Percentiles rank a stretch among this genome's conserved stretches.
Conservation (phyloP, 2,113 vertebrate species). For the Rhea americana region DNA sequence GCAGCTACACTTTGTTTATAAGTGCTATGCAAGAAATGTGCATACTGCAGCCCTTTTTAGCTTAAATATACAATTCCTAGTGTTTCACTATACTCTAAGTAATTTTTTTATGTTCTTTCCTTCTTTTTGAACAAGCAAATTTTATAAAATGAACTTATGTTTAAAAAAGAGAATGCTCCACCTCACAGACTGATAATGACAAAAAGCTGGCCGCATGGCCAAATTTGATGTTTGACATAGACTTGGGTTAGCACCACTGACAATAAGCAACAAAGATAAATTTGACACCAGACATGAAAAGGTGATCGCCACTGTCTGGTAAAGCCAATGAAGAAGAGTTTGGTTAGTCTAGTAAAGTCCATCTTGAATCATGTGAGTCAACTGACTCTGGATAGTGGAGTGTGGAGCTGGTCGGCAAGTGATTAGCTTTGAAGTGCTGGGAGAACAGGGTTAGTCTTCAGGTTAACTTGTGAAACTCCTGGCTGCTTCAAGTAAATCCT, state of each 20-base stretch:
- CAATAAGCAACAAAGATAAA: not conserved
- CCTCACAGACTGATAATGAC: not conserved
- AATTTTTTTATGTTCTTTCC: not conserved
- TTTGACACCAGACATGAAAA: not conserved
- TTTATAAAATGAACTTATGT: not conserved
- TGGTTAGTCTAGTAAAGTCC: not conserved
- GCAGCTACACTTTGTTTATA: constrained; percentile 4
- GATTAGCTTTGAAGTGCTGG: not conserved
- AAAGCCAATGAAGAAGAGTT: not conserved
- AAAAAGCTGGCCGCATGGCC: not conserved
- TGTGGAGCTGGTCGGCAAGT: not conserved
- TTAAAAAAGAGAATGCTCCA: not conserved
- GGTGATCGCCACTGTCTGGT: not conserved
- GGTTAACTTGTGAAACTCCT: not conserved
- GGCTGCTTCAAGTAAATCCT: not conserved
- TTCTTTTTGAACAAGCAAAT: not conserved
- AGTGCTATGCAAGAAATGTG: not conserved
- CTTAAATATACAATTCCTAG: not conserved
- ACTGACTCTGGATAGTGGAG: not conserved
- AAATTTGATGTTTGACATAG: not conserved
- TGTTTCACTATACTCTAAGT: not conserved
- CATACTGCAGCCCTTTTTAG: not conserved
- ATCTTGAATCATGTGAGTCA: fast-evolving
- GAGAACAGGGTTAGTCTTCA: not conserved
- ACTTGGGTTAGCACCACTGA: not conserved